phyloP scores from a whole-genome alignment of 1,140 invertebrate genomes.

The Mya arenaria region DNA sequence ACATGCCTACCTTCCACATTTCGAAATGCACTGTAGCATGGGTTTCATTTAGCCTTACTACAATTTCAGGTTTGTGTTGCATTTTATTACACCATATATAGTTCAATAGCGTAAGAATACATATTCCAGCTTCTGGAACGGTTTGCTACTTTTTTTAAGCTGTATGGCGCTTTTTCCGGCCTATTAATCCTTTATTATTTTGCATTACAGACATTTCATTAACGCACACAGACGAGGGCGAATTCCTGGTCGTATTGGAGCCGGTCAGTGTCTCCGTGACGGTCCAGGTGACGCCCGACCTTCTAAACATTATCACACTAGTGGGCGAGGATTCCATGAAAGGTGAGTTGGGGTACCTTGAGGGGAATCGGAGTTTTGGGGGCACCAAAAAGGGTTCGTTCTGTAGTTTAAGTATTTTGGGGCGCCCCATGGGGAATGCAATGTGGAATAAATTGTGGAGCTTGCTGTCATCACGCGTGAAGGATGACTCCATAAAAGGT shows the following conservation, averaged over 20 bases:
- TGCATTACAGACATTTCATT: conserved; percentile 45
- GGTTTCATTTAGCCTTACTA: too few species aligned
- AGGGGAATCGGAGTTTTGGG: conserved; percentile 88
- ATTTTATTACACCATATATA: too few species aligned
- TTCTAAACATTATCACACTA: conserved; percentile 74
- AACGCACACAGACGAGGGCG: conserved; percentile 33
- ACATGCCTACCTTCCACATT: too few species aligned
- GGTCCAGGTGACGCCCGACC: conserved; percentile 66
- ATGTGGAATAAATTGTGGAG: neutral
- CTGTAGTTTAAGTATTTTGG: neutral
- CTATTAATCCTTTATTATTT: too few species aligned
- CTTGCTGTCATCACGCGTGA: neutral
- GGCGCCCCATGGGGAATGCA: neutral
- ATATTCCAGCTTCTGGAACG: too few species aligned
- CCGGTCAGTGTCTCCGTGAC: conserved; percentile 65
- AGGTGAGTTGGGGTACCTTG: conserved; percentile 65
- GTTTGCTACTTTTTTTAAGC: too few species aligned
- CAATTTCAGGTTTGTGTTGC: too few species aligned
- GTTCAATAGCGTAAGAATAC: too few species aligned
- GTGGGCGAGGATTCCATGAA: conserved; percentile 66
- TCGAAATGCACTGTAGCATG: too few species aligned
- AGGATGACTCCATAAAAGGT: too few species aligned
- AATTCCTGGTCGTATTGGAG: conserved; percentile 67
- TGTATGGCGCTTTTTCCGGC: too few species aligned
- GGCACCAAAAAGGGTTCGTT: conserved; percentile 95